phyloP scores from a whole-genome alignment of 2,113 vertebrate species.

The Limanda limanda region DNA sequence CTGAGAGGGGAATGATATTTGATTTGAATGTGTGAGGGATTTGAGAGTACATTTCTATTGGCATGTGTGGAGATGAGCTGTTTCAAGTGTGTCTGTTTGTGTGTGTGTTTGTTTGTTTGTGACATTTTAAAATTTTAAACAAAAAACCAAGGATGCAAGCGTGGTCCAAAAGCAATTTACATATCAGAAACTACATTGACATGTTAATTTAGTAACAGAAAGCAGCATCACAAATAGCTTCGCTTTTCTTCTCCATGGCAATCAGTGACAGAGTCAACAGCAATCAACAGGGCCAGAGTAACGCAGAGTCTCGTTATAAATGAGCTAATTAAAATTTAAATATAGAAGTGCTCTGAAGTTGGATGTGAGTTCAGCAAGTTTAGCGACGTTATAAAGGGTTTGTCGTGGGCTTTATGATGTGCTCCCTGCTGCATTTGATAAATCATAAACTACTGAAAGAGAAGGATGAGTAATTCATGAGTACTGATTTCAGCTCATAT shows the following conservation, averaged over 20 bases:
- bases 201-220: background rate
- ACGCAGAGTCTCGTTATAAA: background rate
- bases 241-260: background rate
- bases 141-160: background rate
- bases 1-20: constrained; percentile 5
- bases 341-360: background rate
- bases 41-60: background rate
- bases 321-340: background rate
- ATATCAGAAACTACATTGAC: background rate
- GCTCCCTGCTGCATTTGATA: too few relatives aligned
- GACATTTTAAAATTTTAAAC: background rate
- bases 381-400: too few relatives aligned
- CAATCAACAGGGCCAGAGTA: background rate
- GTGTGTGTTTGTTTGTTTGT: background rate
- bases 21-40: background rate
- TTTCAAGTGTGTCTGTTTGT: background rate
- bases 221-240: too few relatives aligned
- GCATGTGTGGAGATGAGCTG: background rate
- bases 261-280: constrained; percentile 1
- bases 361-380: background rate
- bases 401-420: too few relatives aligned
- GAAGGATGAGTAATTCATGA: too few relatives aligned
- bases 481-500: too few relatives aligned
- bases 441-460: too few relatives aligned
- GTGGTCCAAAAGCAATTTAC: background rate